These are phyloP conservation scores for Tortrix viridana DNA, from an alignment of 2,888 invertebrate species.

Conservation along the genomic window DNA sequence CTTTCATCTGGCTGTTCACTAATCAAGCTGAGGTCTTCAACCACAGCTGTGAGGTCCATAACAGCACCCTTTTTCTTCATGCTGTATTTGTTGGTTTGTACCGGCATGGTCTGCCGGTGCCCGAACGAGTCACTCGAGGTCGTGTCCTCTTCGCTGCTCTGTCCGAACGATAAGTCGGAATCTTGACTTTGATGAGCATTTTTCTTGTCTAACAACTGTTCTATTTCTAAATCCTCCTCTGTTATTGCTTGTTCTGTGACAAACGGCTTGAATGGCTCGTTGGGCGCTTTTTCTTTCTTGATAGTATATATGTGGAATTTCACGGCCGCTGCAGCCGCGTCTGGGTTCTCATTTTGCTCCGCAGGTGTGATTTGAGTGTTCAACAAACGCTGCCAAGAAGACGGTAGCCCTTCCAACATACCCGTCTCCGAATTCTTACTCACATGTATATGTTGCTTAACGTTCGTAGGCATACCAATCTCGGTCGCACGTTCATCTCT, in stretches of 20 bases:
- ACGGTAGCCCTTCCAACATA: conserved; percentile 93
- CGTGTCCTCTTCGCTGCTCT: conserved; percentile 82
- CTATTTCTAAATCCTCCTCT: conserved; percentile 92
- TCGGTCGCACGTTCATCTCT: conserved; percentile 84
- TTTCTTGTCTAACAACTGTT: conserved; percentile 89
- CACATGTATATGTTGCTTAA: conserved; percentile 94
- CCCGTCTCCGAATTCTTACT: conserved; percentile 93
- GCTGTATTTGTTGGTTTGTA: conserved; percentile 70
- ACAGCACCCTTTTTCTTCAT: conserved; percentile 72
- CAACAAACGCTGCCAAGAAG: conserved; percentile 91
- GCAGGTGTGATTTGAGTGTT: conserved; percentile 93
- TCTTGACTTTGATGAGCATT: conserved; percentile 88
- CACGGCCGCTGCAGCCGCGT: conserved; percentile 95
- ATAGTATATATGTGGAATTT: conserved; percentile 95
- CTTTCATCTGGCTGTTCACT: conserved; percentile 81
- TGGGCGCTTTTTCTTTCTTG: conserved; percentile 90
- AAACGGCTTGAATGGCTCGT: conserved; percentile 90
- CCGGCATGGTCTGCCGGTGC: conserved; percentile 84
- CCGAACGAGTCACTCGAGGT: conserved; percentile 66
- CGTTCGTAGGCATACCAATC: conserved; percentile 93
- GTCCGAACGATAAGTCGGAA: conserved; percentile 79
- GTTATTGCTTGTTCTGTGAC: conserved; percentile 92
- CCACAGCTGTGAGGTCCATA: conserved; percentile 67
- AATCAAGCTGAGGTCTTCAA: conserved; percentile 72
- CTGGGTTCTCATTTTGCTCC: conserved; percentile 95